These are phyloP conservation scores for Cyphotilapia sp. DNA, from an alignment of 2,113 vertebrate species.

Conservation along the genomic window DNA sequence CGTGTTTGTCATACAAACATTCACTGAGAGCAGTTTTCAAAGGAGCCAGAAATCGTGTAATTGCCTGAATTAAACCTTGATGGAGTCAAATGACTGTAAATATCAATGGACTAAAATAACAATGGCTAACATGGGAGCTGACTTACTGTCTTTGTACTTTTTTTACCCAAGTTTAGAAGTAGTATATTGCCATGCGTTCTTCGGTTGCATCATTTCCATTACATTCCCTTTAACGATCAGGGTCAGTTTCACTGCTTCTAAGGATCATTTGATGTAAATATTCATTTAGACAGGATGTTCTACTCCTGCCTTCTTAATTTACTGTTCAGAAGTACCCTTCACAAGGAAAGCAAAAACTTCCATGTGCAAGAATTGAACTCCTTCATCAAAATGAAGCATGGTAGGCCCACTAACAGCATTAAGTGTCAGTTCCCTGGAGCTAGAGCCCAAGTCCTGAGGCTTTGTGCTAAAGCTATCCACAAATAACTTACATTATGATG, in stretches of 20 bases:
- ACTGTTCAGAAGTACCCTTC: not conserved
- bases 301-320: not conserved
- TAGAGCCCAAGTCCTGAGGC: not conserved
- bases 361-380: not conserved
- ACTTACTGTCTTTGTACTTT: not conserved
- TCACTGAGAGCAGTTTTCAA: not conserved
- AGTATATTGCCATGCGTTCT: not conserved
- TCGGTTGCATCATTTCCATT: not conserved
- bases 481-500: not conserved
- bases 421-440: not conserved
- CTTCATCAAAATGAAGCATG: not conserved
- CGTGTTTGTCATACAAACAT: conserved; percentile 16
- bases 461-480: not conserved
- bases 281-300: not conserved
- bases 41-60: not conserved
- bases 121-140: not conserved
- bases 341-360: not conserved
- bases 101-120: not conserved
- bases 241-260: not conserved
- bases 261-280: not conserved
- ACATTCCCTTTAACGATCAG: not conserved
- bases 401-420: not conserved
- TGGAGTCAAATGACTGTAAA: not conserved
- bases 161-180: not conserved
- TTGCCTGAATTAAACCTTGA: not conserved